Base-by-base conservation (phyloP, 2,797 vertebrate species). In the Cottoperca gobio region DNA sequence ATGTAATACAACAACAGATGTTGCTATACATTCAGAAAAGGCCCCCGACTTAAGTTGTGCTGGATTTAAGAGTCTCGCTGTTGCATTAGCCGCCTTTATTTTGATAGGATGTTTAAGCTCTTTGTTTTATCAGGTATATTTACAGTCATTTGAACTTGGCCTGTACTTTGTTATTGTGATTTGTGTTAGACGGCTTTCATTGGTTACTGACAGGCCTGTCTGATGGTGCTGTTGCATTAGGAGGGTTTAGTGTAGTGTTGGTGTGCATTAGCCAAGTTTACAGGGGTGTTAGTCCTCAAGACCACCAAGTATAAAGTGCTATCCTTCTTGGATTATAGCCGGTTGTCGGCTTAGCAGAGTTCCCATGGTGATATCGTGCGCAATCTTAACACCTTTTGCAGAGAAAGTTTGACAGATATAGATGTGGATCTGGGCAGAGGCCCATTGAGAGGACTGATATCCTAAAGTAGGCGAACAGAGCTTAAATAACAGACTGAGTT, bases 331-430 rank as follows among this genome's bases (percentile, higher is more conserved):
- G 88, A 87, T 93, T 92, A 90, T 31, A 64, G 33, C 46, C 19
- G 74, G 64, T 87, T 86, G 78, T 82, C 75, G n/a, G 66, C 57
- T 90, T 87, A 88, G 76, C 70, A 50, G 57, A 45, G 81, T 88
- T 88, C 88, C 81, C 78, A 73, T 84, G 65, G 85, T 3, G 81
- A 90, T 52, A 21, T 71, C 62, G 48, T 52, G 69, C 11, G 10
- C 57, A 42, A 78, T 71, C 57, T 84, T 86, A 76, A 82, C 85
- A 77, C 82, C 66, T 76, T 74, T 50, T 37, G 48, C 46, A 54
- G 59, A 26, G 49, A 19, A 64, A 2, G 8, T 43, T 7, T 43
- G 74, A 78, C 81, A 16, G 68, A 70, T 76, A 45, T 54, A 73
- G 71, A 61, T 81, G 24, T 72, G 66, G 71, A 72, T 78, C 7